Conservation (phyloP, 2,113 vertebrate genomes). For the Hoplias malabaricus region DNA sequence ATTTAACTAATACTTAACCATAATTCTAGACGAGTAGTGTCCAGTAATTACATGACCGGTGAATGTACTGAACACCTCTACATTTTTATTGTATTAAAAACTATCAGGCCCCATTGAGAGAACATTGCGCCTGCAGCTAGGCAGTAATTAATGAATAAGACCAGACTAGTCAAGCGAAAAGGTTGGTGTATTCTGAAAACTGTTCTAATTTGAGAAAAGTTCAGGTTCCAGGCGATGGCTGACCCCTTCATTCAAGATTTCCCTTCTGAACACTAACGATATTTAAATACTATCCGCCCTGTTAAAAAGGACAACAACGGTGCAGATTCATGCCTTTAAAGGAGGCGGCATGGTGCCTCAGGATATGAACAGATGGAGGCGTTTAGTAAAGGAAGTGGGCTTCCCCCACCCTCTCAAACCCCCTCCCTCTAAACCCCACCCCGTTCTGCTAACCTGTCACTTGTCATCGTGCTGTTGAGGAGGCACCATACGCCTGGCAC, state of each 20-base stretch:
- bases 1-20: too few species aligned
- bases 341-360: constrained; percentile 82
- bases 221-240: constrained; percentile 82
- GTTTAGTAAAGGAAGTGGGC: constrained; percentile 81
- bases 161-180: constrained; percentile 68
- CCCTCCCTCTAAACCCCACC: neutral
- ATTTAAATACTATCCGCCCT: constrained; percentile 67
- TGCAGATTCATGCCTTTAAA: constrained; percentile 86
- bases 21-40: too few species aligned
- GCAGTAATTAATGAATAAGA: constrained; percentile 81
- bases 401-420: constrained; percentile 35
- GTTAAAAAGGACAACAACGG: constrained; percentile 75
- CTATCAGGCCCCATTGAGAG: neutral
- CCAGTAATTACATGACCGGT: neutral
- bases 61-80: neutral
- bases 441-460: constrained; percentile 82
- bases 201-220: constrained; percentile 69
- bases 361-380: constrained; percentile 85
- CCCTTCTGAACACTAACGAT: constrained; percentile 56
- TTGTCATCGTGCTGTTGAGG: constrained; percentile 76
- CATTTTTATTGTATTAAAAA: neutral
- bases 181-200: constrained; percentile 84
- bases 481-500: constrained; percentile 83
- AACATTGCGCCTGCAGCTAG: constrained; percentile 57
- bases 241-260: constrained; percentile 77